Conservation (phyloP, 2,797 vertebrate genomes). For the Limosa lapponica region DNA sequence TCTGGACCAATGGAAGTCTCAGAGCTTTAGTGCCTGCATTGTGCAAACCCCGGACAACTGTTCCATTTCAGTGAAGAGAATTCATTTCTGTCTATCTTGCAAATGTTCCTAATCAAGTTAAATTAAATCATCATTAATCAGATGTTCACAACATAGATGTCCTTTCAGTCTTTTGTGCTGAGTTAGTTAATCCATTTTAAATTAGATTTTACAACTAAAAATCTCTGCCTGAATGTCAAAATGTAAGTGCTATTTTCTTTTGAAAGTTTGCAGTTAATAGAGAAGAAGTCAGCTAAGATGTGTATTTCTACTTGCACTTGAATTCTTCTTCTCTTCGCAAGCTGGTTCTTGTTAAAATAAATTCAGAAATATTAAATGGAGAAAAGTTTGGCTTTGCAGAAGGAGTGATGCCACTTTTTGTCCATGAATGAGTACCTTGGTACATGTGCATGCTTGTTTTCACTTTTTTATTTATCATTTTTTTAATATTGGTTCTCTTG, state of each 20-base stretch:
- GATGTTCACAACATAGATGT: neutral
- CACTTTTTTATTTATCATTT: neutral
- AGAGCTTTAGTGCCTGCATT: neutral
- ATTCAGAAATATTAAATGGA: neutral
- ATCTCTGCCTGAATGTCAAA: neutral
- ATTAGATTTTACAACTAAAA: neutral
- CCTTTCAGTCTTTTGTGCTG: neutral
- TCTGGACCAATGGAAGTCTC: neutral
- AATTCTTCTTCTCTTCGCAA: neutral
- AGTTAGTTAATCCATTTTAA: neutral
- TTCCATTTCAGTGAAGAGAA: neutral
- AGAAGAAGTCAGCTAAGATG: neutral
- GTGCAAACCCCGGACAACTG: neutral
- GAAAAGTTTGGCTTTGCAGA: neutral
- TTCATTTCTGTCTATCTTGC: neutral
- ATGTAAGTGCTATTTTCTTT: neutral
- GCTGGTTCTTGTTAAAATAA: neutral
- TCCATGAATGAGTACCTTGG: neutral
- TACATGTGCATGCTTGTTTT: neutral
- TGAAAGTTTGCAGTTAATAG: neutral
- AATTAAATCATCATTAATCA: neutral
- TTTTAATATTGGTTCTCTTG: neutral
- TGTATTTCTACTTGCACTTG: neutral
- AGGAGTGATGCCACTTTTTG: neutral
- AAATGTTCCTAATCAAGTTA: neutral